Evolutionary conservation across 2,797 vertebrate species (phyloP).

Genomic region (Perdix hodgsoniae): DNA sequence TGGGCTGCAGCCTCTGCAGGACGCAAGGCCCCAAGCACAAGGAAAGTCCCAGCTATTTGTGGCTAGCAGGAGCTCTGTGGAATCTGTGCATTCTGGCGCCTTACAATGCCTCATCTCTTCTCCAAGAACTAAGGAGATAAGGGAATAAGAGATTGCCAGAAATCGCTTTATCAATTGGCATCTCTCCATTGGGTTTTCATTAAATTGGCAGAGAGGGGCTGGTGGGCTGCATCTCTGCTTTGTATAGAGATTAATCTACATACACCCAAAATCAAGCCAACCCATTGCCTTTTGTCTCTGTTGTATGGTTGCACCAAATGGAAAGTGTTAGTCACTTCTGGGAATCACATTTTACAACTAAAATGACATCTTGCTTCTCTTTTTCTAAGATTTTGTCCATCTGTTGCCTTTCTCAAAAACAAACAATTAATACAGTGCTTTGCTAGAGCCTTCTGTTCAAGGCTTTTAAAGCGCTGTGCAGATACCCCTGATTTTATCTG

Average conservation of each 20-base stretch:
- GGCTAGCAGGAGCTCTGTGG: background rate
- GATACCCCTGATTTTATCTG: constrained; percentile 38
- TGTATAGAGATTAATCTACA: constrained; percentile 70
- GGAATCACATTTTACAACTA: constrained; percentile 60
- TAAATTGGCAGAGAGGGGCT: constrained; percentile 59
- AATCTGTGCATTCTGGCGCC: background rate
- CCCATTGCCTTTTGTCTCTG: constrained; percentile 73
- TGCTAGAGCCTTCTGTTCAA: constrained; percentile 61
- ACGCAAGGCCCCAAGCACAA: background rate
- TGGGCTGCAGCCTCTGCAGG: background rate
- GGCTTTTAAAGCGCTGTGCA: constrained; percentile 32
- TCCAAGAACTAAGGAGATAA: constrained; percentile 65
- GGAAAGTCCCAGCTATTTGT: background rate
- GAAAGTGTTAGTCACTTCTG: constrained; percentile 60
- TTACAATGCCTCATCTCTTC: constrained; percentile 34
- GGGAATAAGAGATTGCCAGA: constrained; percentile 63
- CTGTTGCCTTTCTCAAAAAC: constrained; percentile 40
- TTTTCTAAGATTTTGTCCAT: constrained; percentile 60
- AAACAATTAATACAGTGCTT: constrained; percentile 67
- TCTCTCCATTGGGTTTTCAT: constrained; percentile 57
- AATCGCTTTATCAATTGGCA: constrained; percentile 64
- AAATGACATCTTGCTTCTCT: constrained; percentile 40
- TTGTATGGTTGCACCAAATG: constrained; percentile 49
- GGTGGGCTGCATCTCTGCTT: constrained; percentile 52
- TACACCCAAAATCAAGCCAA: constrained; percentile 7